Percentiles rank a stretch among this genome's conserved stretches.
phyloP scores from a whole-genome alignment of 64 coral and sea anemone species.

The Actinia tenebrosa region DNA sequence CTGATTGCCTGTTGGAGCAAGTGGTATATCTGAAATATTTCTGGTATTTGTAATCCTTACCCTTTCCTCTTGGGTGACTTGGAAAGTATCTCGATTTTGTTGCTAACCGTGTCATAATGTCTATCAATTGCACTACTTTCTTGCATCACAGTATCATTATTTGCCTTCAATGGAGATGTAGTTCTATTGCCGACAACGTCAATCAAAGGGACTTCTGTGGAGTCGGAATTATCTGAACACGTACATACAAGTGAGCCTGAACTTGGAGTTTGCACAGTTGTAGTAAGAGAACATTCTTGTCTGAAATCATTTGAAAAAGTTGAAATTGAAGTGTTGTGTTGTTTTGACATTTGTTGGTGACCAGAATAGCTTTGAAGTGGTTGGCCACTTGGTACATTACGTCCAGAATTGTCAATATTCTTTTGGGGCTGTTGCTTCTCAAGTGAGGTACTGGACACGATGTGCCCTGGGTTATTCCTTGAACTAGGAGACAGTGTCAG shows the following conservation, averaged over 20 bases:
- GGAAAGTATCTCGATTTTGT: neutral
- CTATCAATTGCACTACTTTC: neutral
- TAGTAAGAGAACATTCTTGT: neutral
- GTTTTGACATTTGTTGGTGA: neutral
- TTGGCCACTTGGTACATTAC: neutral
- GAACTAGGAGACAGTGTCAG: neutral
- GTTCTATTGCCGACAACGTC: neutral
- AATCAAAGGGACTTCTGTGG: neutral
- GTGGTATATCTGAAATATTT: too few relatives aligned
- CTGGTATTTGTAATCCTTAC: neutral
- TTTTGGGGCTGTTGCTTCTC: neutral
- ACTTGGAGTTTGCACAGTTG: neutral
- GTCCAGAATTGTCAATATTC: neutral
- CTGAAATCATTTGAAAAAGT: neutral
- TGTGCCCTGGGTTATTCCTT: neutral
- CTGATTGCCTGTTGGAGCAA: too few relatives aligned
- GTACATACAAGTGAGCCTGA: neutral
- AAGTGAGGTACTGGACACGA: neutral
- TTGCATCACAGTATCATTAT: neutral
- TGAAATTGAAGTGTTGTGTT: neutral
- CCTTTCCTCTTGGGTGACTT: slow-evolving; percentile 17
- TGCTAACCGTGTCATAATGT: neutral
- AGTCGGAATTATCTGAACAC: neutral
- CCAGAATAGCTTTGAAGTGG: neutral
- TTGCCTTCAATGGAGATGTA: neutral